Conservation (phyloP, 92 coral and sea anemone species). For the Pocillopora grandis region DNA sequence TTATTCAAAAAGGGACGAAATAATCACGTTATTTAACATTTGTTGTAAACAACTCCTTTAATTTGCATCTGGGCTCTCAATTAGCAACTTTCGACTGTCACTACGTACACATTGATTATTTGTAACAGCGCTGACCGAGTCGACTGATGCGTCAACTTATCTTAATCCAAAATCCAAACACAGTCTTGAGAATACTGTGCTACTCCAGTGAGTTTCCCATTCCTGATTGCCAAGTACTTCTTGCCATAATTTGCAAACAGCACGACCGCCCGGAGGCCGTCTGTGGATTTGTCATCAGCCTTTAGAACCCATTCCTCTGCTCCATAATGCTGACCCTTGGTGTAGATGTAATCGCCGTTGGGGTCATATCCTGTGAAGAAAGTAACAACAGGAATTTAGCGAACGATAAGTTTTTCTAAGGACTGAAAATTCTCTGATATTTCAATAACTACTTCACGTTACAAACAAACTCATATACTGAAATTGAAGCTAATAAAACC, state of each 20-base stretch:
- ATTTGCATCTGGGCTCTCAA: not conserved
- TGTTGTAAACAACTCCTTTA: not conserved
- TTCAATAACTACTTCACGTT: not conserved
- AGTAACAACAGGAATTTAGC: not conserved
- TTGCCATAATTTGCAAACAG: constrained; percentile 87
- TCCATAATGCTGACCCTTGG: constrained; percentile 85
- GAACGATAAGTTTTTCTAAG: not conserved
- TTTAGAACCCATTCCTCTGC: constrained; percentile 91
- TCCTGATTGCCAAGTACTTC: constrained; percentile 76
- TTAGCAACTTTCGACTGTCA: too few species aligned
- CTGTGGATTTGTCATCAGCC: constrained; percentile 72
- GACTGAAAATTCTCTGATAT: not conserved
- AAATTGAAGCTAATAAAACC: too few species aligned
- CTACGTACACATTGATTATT: not conserved
- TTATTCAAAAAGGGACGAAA: not conserved
- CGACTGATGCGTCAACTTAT: not conserved
- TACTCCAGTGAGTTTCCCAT: constrained; percentile 81
- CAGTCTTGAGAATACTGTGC: constrained; percentile 68
- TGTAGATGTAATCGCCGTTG: constrained; percentile 83
- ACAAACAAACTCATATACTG: not conserved
- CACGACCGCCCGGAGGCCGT: constrained; percentile 83
- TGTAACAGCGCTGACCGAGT: too few species aligned
- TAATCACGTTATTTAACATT: not conserved
- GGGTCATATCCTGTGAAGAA: constrained; percentile 71
- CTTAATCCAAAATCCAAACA: constrained; percentile 80